Conservation (phyloP, 1,140 invertebrate species). For the Carposina sasakii region DNA sequence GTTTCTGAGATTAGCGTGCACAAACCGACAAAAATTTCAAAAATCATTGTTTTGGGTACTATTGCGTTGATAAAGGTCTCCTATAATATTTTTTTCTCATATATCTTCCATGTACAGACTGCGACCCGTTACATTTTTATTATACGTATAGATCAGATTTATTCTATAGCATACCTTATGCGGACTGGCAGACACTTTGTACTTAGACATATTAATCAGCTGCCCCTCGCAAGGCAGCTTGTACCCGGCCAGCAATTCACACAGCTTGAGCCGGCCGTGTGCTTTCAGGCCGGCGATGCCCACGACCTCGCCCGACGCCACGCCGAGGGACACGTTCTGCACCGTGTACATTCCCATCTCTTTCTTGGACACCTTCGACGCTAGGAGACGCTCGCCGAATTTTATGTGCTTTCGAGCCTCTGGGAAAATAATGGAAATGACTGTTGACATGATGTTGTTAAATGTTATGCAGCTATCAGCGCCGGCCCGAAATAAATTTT, state of each 20-base stretch:
- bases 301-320: constrained; percentile 34
- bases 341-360: constrained; percentile 20
- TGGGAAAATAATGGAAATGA: too few relatives aligned
- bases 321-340: constrained; percentile 32
- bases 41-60: too few relatives aligned
- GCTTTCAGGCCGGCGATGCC: constrained; percentile 37
- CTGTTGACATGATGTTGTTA: too few relatives aligned
- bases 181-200: constrained; percentile 26
- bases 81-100: too few relatives aligned
- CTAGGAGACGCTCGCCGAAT: constrained; percentile 44
- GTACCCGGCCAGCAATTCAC: constrained; percentile 42
- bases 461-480: too few relatives aligned
- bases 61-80: too few relatives aligned
- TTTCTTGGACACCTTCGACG: constrained; percentile 28
- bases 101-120: too few relatives aligned
- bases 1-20: too few relatives aligned
- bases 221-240: constrained; percentile 30
- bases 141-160: too few relatives aligned
- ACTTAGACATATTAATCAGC: constrained; percentile 40
- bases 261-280: constrained; percentile 38
- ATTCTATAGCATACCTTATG: constrained; percentile 39
- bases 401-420: constrained; percentile 13
- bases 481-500: too few relatives aligned
- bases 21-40: too few relatives aligned
- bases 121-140: too few relatives aligned